Evolutionary conservation across 1,140 invertebrate genomes (phyloP).

Genomic region (Tetragonula clypearis): DNA sequence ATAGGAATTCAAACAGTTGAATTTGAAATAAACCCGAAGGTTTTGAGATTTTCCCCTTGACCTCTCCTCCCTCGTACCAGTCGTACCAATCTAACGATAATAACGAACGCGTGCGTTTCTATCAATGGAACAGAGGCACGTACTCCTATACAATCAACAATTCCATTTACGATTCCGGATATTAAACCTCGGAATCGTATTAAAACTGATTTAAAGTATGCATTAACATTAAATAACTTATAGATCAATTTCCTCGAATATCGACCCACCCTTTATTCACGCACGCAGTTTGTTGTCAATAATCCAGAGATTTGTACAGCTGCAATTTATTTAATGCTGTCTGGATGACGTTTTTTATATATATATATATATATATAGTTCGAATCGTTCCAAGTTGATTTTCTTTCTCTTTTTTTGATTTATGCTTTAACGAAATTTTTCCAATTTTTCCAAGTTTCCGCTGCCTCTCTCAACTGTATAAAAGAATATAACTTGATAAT

Average conservation of each 20-base stretch:
- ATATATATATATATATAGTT: no score
- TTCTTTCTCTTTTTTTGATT: no score
- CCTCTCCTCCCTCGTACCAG: background rate
- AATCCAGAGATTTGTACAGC: conserved; percentile 12
- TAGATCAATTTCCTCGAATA: conserved; percentile 54
- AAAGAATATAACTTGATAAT: no score
- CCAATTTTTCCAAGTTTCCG: no score
- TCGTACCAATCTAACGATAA: background rate
- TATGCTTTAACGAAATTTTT: no score
- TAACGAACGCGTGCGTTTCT: no score
- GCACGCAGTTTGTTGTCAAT: conserved; percentile 23
- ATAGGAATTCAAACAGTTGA: background rate
- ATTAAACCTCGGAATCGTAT: conserved; percentile 36
- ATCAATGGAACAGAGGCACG: conserved; percentile 13
- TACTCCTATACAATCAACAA: conserved; percentile 21
- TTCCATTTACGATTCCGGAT: conserved; percentile 53
- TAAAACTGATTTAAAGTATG: conserved; percentile 60
- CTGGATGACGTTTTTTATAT: no score
- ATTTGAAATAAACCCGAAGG: background rate
- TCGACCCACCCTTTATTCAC: conserved; percentile 30
- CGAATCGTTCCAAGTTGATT: no score
- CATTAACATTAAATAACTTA: conserved; percentile 58
- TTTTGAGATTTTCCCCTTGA: background rate
- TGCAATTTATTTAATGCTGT: background rate
- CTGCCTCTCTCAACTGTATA: no score